Percentiles rank a stretch among this genome's conserved stretches.
These are phyloP conservation scores for Lithophane leautieri DNA, from an alignment of 2,888 invertebrate species.

Conservation along the genomic window DNA sequence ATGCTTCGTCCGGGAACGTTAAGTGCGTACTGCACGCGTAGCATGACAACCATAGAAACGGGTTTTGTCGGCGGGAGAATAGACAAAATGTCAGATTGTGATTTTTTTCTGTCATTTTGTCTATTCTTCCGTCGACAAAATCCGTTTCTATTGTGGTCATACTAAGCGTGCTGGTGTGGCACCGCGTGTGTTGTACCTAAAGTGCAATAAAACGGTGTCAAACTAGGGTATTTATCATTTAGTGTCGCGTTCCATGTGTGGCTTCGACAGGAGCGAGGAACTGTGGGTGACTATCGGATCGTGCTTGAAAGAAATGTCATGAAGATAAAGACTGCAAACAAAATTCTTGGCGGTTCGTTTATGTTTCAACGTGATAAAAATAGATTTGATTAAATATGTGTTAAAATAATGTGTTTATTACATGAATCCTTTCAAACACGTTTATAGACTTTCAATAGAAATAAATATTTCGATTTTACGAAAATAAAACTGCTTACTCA, in stretches of 20 bases:
- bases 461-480: neutral
- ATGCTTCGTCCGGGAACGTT: constrained; percentile 54
- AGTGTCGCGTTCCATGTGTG: constrained; percentile 49
- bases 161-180: constrained; percentile 34
- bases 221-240: constrained; percentile 77
- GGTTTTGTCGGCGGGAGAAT: no score
- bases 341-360: neutral
- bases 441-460: no score
- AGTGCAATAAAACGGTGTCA: constrained; percentile 79
- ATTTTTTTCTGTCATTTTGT: no score
- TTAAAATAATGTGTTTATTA: no score
- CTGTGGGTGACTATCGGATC: neutral
- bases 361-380: no score
- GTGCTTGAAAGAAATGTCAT: neutral
- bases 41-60: no score
- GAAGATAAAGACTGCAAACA: neutral
- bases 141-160: no score
- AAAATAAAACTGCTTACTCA: no score
- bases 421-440: no score
- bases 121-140: no score
- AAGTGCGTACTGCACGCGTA: constrained; percentile 20
- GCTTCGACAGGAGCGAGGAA: constrained; percentile 23
- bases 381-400: no score
- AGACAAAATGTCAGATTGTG: no score
- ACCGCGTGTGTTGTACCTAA: constrained; percentile 58